Percentiles rank a stretch among this genome's conserved stretches.
Conservation (phyloP, 2,797 vertebrate genomes). For the Amniataba percoides region DNA sequence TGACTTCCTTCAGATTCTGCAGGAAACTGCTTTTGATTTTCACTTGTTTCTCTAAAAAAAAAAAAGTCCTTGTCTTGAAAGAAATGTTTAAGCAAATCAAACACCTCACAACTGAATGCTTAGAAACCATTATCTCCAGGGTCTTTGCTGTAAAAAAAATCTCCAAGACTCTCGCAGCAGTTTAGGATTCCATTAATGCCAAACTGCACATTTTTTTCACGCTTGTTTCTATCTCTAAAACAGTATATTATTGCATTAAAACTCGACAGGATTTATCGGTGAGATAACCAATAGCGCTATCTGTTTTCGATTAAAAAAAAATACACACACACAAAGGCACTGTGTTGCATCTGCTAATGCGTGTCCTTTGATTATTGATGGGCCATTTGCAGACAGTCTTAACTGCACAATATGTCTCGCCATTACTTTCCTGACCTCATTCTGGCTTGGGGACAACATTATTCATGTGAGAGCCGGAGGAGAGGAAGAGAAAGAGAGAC, state of each 20-base stretch:
- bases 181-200: conserved; percentile 27
- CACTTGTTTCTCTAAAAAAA: background rate
- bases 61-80: background rate
- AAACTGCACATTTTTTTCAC: conserved; percentile 15
- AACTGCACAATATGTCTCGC: conserved; percentile 79
- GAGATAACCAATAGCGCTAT: conserved; percentile 55
- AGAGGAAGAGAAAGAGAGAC: conserved; percentile 69
- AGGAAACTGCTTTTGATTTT: background rate
- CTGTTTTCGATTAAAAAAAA: conserved; percentile 52
- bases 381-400: conserved; percentile 72
- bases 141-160: background rate
- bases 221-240: conserved; percentile 20
- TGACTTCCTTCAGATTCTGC: background rate
- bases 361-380: conserved; percentile 81
- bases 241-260: conserved; percentile 42
- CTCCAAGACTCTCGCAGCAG: background rate
- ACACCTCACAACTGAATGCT: background rate
- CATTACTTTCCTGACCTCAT: conserved; percentile 85
- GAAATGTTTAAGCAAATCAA: background rate
- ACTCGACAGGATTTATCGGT: conserved; percentile 30
- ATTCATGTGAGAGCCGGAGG: conserved; percentile 77
- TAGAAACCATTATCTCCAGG: background rate
- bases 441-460: conserved; percentile 84
- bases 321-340: conserved; percentile 29
- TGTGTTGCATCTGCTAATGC: conserved; percentile 66